These are phyloP conservation scores for Ophioninae sp. DNA, from an alignment of 2,888 invertebrate species.

Conservation along the genomic window DNA sequence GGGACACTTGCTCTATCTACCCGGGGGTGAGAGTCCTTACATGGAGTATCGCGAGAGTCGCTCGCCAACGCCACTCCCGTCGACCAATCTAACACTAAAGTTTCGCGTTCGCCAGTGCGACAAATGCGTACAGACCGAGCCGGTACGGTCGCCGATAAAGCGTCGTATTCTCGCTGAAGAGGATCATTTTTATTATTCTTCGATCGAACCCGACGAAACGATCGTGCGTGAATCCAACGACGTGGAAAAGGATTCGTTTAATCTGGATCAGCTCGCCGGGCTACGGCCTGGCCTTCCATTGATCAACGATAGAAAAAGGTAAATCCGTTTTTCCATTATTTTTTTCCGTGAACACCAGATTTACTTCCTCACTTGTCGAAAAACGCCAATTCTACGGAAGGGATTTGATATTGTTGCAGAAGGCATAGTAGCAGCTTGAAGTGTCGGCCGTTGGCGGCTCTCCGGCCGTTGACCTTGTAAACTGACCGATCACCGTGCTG, in stretches of 20 bases:
- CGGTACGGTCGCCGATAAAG: conserved; percentile 77
- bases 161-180: conserved; percentile 78
- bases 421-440: conserved; percentile 80
- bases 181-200: conserved; percentile 75
- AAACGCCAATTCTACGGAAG: neutral
- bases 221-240: conserved; percentile 62
- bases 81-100: conserved; percentile 82
- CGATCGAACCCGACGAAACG: conserved; percentile 64
- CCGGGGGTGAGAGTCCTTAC: conserved; percentile 80
- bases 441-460: conserved; percentile 76
- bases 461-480: conserved; percentile 79
- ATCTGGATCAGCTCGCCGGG: conserved; percentile 73
- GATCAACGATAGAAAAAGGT: conserved; percentile 80
- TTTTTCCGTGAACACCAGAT: neutral
- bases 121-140: conserved; percentile 81
- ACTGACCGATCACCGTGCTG: conserved; percentile 63
- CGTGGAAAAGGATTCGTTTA: conserved; percentile 74
- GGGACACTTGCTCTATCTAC: conserved; percentile 77
- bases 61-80: conserved; percentile 58
- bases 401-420: conserved; percentile 69
- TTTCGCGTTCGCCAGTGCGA: conserved; percentile 85
- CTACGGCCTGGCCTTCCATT: conserved; percentile 74
- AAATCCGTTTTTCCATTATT: conserved; percentile 3
- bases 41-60: conserved; percentile 81
- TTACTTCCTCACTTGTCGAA: neutral